phyloP scores from a whole-genome alignment of 2,113 vertebrate genomes.

The Seriola quinqueradiata region DNA sequence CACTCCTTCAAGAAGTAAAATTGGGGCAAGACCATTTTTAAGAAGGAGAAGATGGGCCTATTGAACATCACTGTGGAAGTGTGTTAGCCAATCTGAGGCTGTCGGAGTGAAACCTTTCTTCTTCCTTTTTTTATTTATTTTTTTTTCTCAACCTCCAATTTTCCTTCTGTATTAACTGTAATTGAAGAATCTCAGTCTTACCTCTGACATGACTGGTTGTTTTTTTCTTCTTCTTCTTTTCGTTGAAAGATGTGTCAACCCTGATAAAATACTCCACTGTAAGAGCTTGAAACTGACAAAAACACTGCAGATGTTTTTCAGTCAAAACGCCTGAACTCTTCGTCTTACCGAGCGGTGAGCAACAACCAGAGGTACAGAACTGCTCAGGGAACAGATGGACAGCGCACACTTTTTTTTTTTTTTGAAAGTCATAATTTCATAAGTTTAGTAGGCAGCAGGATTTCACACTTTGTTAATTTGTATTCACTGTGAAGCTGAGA shows the following conservation, averaged over 20 bases:
- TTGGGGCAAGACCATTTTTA: conserved; percentile 28
- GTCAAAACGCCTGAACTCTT: neutral
- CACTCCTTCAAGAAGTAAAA: conserved; percentile 48
- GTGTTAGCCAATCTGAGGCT: conserved; percentile 39
- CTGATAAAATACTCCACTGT: neutral
- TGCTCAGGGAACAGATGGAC: conserved; percentile 28
- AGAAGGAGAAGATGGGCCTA: conserved; percentile 26
- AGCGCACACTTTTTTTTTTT: neutral
- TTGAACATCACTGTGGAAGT: conserved; percentile 41
- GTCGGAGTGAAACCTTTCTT: conserved; percentile 15
- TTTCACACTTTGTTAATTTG: conserved; percentile 73
- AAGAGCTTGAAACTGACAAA: neutral
- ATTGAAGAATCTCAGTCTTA: conserved; percentile 14
- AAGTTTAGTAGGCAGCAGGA: conserved; percentile 45
- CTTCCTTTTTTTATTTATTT: neutral
- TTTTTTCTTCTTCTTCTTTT: neutral
- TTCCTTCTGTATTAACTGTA: conserved; percentile 6
- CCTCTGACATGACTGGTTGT: neutral
- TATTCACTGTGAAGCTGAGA: conserved; percentile 71
- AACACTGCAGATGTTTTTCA: neutral
- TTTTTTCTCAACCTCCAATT: neutral
- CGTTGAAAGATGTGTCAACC: neutral
- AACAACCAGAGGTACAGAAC: neutral
- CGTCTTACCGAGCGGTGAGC: neutral
- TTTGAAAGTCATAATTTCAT: conserved; percentile 38